These are phyloP conservation scores for Helicolenus hilgendorfi DNA, from an alignment of 2,797 vertebrate species.

Conservation along the genomic window DNA sequence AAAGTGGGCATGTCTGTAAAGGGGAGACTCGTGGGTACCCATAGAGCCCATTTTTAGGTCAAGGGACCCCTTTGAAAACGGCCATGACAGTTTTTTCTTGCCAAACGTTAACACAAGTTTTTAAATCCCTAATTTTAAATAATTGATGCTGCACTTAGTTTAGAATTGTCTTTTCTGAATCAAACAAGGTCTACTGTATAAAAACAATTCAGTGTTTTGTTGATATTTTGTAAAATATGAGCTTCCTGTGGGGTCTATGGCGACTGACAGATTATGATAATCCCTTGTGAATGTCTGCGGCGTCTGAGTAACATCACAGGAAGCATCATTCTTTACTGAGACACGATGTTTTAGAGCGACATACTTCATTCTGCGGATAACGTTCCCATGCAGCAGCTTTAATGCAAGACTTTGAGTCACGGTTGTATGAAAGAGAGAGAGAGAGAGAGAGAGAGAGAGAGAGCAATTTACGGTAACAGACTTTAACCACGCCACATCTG, in stretches of 20 bases:
- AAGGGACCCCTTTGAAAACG: too few species aligned
- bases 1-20: too few species aligned
- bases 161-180: not conserved
- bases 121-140: too few species aligned
- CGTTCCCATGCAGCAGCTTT: conserved; percentile 43
- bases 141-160: not conserved
- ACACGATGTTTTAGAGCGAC: conserved; percentile 16
- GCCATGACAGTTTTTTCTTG: too few species aligned
- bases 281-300: conserved; percentile 25
- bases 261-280: not conserved
- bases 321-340: conserved; percentile 25
- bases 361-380: conserved; percentile 39
- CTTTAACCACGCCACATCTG: conserved; percentile 78
- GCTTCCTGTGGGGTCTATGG: conserved; percentile 33
- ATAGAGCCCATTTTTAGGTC: too few species aligned
- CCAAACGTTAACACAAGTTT: too few species aligned
- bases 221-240: conserved; percentile 1
- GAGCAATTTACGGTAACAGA: conserved; percentile 68
- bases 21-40: too few species aligned
- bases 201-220: conserved; percentile 3
- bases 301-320: conserved; percentile 10
- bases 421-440: conserved; percentile 20
- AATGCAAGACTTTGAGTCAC: conserved; percentile 42
- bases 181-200: not conserved
- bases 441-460: not conserved